These are phyloP conservation scores for Homarus americanus DNA, from an alignment of 1,140 invertebrate species.

Conservation along the genomic window DNA sequence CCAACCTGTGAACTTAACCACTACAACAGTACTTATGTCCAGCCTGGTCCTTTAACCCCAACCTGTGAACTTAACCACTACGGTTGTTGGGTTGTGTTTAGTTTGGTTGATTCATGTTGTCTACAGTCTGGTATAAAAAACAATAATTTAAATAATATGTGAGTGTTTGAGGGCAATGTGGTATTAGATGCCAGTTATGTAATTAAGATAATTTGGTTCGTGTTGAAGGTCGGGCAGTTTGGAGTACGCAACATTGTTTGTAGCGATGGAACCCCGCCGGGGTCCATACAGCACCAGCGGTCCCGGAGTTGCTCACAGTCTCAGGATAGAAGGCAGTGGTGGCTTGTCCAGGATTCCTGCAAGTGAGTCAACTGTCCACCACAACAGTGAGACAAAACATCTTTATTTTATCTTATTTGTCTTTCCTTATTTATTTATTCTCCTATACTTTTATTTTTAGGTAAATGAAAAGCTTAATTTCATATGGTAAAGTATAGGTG, in stretches of 20 bases:
- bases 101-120: background rate
- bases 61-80: background rate
- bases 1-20: too few relatives aligned
- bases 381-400: too few relatives aligned
- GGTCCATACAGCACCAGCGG: background rate
- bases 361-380: conserved; percentile 45
- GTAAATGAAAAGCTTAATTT: too few relatives aligned
- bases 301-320: conserved; percentile 39
- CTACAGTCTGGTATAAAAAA: background rate
- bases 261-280: conserved; percentile 39
- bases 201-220: background rate
- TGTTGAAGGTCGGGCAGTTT: background rate
- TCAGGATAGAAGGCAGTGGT: conserved; percentile 26
- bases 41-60: too few relatives aligned
- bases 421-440: too few relatives aligned
- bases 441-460: too few relatives aligned
- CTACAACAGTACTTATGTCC: too few relatives aligned
- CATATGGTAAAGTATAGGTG: too few relatives aligned
- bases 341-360: conserved; percentile 53
- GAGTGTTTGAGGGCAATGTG: background rate
- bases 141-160: background rate
- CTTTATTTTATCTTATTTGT: too few relatives aligned
- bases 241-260: background rate
- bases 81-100: background rate
- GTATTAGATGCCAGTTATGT: background rate